Percentiles rank a stretch among this genome's conserved stretches.
phyloP scores from a whole-genome alignment of 2,888 invertebrate genomes.

The Platycheirus rosarum region DNA sequence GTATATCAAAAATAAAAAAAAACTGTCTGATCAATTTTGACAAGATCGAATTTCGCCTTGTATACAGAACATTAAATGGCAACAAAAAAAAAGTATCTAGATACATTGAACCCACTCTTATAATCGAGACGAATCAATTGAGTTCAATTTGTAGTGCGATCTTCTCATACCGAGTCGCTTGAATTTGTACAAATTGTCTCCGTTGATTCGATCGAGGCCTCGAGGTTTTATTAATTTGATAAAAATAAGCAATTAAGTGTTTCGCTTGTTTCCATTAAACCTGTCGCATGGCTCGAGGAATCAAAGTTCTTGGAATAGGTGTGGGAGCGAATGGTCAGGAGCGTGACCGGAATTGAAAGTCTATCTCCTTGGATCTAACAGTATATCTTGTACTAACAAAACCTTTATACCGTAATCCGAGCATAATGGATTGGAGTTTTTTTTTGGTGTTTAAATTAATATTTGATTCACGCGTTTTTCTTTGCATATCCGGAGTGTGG shows the following conservation, averaged over 20 bases:
- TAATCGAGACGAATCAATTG: conserved; percentile 66
- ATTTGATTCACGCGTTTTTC: conserved; percentile 46
- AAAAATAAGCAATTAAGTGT: not conserved
- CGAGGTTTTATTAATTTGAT: not conserved
- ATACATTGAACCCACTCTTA: conserved; percentile 58
- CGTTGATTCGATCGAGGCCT: conserved; percentile 5
- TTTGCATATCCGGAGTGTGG: conserved; percentile 60
- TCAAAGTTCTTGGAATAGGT: conserved; percentile 14
- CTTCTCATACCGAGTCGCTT: conserved; percentile 25
- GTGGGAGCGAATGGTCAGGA: conserved; percentile 26
- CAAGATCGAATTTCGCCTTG: conserved; percentile 21
- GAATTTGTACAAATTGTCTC: not conserved
- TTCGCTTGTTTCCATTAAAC: not conserved
- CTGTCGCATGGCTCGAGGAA: conserved; percentile 3
- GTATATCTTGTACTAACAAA: conserved; percentile 38
- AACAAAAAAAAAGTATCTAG: conserved; percentile 28
- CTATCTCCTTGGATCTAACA: conserved; percentile 22
- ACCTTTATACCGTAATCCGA: conserved; percentile 55
- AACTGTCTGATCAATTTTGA: conserved; percentile 17
- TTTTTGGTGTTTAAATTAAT: conserved; percentile 36
- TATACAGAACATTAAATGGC: conserved; percentile 1
- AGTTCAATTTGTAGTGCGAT: conserved; percentile 63
- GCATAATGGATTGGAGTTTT: conserved; percentile 54
- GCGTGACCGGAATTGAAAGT: conserved; percentile 61
- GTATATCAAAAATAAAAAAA: not conserved